These are phyloP conservation scores for Pseudomyrmex sp. DNA, from an alignment of 1,140 invertebrate species.

Conservation along the genomic window DNA sequence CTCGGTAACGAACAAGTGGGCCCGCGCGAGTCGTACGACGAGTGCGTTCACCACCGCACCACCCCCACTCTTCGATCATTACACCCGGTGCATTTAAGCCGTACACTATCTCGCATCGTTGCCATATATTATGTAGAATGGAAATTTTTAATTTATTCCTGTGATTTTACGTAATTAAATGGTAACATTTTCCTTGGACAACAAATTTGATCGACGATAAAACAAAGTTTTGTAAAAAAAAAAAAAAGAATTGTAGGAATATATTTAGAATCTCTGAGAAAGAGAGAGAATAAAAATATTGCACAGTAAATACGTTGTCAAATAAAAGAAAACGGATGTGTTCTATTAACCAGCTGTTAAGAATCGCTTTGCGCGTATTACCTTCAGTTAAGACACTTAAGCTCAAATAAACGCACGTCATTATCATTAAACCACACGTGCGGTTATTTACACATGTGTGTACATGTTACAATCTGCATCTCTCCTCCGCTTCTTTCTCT, in stretches of 20 bases:
- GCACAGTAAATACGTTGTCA: not conserved
- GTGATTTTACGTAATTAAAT: too few species aligned
- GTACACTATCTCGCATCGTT: not conserved
- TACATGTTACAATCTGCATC: too few species aligned
- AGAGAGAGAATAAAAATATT: too few species aligned
- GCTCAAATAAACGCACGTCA: conserved; percentile 26
- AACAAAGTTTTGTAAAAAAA: too few species aligned
- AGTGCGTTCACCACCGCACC: conserved; percentile 73
- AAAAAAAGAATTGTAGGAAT: too few species aligned
- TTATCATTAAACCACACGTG: not conserved
- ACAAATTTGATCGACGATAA: too few species aligned
- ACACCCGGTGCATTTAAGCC: conserved; percentile 53
- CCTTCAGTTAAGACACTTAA: conserved; percentile 42
- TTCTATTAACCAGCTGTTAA: conserved; percentile 23
- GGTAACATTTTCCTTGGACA: too few species aligned
- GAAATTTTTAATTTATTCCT: too few species aligned
- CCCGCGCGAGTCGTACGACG: conserved; percentile 8
- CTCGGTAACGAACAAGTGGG: conserved; percentile 77
- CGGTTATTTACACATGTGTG: not conserved
- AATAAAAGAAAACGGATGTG: not conserved
- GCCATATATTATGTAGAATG: too few species aligned
- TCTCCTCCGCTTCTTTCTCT: too few species aligned
- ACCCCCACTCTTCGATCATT: conserved; percentile 70
- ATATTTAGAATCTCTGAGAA: too few species aligned
- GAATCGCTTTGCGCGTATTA: conserved; percentile 17